Base-by-base conservation (phyloP, 1,140 invertebrate species). In the Drosophila kanapiae region DNA sequence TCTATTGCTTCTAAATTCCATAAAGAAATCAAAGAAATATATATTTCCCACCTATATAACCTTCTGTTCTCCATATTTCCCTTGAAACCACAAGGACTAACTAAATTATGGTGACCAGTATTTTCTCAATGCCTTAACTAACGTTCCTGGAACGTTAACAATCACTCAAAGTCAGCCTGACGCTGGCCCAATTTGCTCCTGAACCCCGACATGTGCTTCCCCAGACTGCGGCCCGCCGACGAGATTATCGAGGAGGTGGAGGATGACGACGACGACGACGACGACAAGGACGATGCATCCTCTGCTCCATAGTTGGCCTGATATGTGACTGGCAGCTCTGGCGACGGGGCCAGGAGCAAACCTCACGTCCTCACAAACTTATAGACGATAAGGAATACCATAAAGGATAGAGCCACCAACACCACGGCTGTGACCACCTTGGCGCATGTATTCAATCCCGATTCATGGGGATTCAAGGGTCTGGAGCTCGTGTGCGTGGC, bases 281-380 rank as follows among this genome's bases (percentile, higher is more conserved):
- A 53, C 33, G 51, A 35, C 9, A 27, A 13, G 23, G 38, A 29
- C 10, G 78, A 45, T 9, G 60, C 48, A 57, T 87, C 65, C 48
- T 78, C 84, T 59, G 51, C n/a, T 42, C 71, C 80, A 45, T 75
- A 91, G 56, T 82, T 74, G 70, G 80, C 80, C 70, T 92, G 91
- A 92, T 92, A 92, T 92, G 91, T 92, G 53, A 81, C 67, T 71
- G 88, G 75, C 59, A 87, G 91, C 70, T 93, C 92, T 84, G 84
- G 80, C 59, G 87, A 93, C 80, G 95, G 95, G 91, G 95, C 95
- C 94, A 96, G 93, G 92, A 96, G 94, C 94, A 95, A 95, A 47
- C 95, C 95, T 96, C 95, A 96, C 95, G 95, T 96, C 84, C 95
- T 94, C 78, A 96, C 95, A 82, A 96, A 96, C 86, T 96, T 96